A percentile compares a stretch with the other conserved stretches of the same genome.
Evolutionary conservation across 2,113 vertebrate species (phyloP).

Genomic region (Eolophus roseicapilla): DNA sequence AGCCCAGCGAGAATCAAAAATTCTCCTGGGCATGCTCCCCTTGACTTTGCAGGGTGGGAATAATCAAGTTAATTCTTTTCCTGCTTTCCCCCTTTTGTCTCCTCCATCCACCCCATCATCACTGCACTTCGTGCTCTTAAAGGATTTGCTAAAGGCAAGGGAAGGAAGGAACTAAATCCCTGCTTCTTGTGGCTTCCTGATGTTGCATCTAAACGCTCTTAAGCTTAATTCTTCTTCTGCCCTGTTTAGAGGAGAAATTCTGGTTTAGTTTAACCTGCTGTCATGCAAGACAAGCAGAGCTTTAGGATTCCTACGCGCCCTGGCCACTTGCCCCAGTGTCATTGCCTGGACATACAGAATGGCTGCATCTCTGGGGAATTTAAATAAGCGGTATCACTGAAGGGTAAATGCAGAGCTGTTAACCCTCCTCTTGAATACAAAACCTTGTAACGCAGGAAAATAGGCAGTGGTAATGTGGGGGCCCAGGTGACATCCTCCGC

Average conservation of each 20-base stretch:
- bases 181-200: not conserved
- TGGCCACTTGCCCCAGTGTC: not conserved
- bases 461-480: not conserved
- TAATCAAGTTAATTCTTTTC: not conserved
- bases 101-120: not conserved
- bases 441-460: not conserved
- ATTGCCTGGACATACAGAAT: not conserved
- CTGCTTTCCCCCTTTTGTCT: not conserved
- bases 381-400: not conserved
- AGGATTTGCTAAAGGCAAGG: not conserved
- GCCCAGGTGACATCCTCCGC: not conserved
- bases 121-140: not conserved
- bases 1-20: conserved; percentile 7
- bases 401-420: not conserved
- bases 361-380: not conserved
- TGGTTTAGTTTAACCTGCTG: not conserved
- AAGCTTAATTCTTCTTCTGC: not conserved
- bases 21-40: not conserved
- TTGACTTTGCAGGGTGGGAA: not conserved
- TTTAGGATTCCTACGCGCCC: not conserved
- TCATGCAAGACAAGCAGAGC: not conserved
- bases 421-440: not conserved
- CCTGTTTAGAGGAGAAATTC: not conserved
- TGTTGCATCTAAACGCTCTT: not conserved
- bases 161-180: not conserved